These are phyloP conservation scores for Ia io DNA, from an alignment of 2,113 vertebrate species.

Conservation along the genomic window DNA sequence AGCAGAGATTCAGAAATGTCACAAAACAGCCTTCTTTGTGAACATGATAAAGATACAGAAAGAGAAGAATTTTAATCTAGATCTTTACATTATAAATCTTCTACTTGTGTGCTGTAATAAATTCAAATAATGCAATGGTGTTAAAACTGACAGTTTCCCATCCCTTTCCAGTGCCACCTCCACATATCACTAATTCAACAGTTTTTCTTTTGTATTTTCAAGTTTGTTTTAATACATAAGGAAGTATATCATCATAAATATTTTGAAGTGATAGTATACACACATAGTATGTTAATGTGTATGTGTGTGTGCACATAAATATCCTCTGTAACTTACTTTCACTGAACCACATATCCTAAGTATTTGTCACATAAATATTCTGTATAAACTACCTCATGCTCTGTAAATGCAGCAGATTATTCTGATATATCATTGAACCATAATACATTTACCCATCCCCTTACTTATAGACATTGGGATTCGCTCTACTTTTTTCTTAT, in stretches of 20 bases:
- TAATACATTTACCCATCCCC: background rate
- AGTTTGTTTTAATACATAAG: background rate
- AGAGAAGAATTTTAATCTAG: background rate
- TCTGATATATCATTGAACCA: background rate
- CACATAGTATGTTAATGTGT: background rate
- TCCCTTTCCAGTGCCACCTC: background rate
- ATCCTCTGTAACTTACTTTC: background rate
- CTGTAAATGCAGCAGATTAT: background rate
- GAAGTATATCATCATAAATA: background rate
- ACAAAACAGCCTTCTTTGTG: background rate
- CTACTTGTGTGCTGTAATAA: background rate
- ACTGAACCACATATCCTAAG: background rate
- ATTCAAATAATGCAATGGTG: background rate
- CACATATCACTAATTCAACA: background rate
- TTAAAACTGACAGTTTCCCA: background rate
- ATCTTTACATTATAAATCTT: background rate
- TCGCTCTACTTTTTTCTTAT: background rate
- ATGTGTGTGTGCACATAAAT: background rate
- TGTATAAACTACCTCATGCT: background rate
- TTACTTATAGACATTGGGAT: background rate
- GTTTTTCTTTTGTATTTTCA: slow-evolving; percentile 6
- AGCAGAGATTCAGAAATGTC: background rate
- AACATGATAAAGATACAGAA: background rate
- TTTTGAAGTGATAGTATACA: background rate
- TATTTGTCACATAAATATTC: background rate